Conservation (phyloP, 2,113 vertebrate genomes). For the Saguinus imperator region DNA sequence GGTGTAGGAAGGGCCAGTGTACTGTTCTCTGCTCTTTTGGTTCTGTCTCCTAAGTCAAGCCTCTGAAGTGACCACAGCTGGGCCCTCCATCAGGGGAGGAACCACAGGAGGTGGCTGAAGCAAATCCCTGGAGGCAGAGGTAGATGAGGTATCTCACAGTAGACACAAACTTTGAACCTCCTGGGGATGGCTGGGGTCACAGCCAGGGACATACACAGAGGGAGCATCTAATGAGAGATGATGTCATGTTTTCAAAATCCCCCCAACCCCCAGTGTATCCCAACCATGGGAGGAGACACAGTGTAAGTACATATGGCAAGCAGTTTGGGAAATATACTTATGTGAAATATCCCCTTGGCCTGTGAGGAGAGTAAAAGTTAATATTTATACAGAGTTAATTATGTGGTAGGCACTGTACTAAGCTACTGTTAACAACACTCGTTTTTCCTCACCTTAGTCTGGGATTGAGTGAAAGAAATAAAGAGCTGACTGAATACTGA, state of each 20-base stretch:
- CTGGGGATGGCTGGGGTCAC: neutral
- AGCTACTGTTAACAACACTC: neutral
- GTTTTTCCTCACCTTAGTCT: neutral
- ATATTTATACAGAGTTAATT: neutral
- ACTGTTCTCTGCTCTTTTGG: neutral
- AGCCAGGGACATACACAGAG: neutral
- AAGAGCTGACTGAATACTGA: neutral
- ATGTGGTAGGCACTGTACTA: neutral
- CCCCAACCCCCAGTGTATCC: neutral
- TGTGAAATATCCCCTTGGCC: neutral
- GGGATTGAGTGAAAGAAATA: neutral
- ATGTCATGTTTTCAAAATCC: neutral
- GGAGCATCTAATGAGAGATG: neutral
- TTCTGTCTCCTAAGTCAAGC: neutral
- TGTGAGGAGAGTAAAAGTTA: neutral
- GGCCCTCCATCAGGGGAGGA: neutral
- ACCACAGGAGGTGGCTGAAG: neutral
- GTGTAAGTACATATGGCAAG: neutral
- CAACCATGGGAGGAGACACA: neutral
- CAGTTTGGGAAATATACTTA: neutral
- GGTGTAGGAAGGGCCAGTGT: neutral
- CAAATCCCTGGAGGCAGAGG: neutral
- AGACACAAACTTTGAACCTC: neutral
- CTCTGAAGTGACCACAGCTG: neutral
- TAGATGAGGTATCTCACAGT: neutral